A percentile compares a stretch with the other conserved stretches of the same genome.
Evolutionary conservation across 37 sponge, comb jelly and placozoan genomes (phyloP).

Genomic region (Crambe crambe): DNA sequence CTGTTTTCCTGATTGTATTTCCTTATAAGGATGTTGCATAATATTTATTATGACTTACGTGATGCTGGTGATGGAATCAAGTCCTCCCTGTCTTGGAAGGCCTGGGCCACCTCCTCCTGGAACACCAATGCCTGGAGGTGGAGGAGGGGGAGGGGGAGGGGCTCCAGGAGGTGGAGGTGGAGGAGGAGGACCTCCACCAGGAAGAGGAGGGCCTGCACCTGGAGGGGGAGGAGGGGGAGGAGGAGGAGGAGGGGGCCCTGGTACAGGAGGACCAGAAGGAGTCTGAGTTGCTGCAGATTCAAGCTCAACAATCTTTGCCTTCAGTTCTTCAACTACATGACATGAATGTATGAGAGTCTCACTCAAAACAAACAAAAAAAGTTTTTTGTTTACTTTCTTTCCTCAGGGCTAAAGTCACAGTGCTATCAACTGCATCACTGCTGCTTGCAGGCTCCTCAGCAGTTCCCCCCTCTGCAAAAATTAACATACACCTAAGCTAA

Average conservation of each 20-base stretch:
- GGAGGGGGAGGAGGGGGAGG: constrained; percentile 25
- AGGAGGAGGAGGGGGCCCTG: constrained; percentile 40
- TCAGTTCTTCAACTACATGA: constrained; percentile 56
- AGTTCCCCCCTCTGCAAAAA: too few relatives aligned
- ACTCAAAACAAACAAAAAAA: not conserved
- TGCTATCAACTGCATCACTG: too few relatives aligned
- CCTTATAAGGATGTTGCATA: not conserved
- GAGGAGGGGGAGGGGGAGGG: constrained; percentile 62
- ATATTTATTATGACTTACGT: constrained; percentile 13
- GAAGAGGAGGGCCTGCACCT: constrained; percentile 29
- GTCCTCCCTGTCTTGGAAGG: constrained; percentile 1
- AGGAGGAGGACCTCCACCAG: constrained; percentile 51
- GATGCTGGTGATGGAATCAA: constrained; percentile 26
- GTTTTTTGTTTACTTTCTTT: constrained; percentile 31
- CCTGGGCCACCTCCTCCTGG: not conserved
- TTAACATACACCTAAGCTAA: too few relatives aligned
- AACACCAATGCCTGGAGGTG: constrained; percentile 40
- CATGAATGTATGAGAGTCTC: not conserved
- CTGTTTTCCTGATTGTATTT: too few relatives aligned
- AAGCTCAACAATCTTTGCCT: constrained; percentile 35
- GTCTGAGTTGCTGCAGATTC: constrained; percentile 28
- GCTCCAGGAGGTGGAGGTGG: constrained; percentile 50
- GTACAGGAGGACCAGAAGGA: constrained; percentile 11
- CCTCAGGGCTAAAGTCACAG: constrained; percentile 16
- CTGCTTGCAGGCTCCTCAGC: too few relatives aligned